Evolutionary conservation across 2,888 invertebrate species (phyloP).

Genomic region (Cerastoderma edule): DNA sequence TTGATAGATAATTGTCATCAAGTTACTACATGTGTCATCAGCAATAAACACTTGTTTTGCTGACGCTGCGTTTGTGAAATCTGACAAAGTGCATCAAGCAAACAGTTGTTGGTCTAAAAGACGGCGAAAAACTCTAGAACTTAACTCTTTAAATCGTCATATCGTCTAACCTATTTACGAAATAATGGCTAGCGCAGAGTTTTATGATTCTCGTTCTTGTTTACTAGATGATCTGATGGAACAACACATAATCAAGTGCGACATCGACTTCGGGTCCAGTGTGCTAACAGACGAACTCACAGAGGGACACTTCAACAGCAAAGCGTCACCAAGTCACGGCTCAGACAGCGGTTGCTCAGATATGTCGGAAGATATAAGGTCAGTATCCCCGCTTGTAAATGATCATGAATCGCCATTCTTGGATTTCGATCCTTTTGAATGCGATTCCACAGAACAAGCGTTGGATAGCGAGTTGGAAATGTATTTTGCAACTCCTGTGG

Average conservation of each 20-base stretch:
- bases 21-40: too few relatives aligned
- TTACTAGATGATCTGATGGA: slow-evolving; percentile 68
- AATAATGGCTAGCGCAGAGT: background rate
- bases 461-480: slow-evolving; percentile 35
- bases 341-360: slow-evolving; percentile 76
- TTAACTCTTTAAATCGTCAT: too few relatives aligned
- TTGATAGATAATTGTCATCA: too few relatives aligned
- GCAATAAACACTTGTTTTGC: too few relatives aligned
- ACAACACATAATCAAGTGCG: slow-evolving; percentile 41
- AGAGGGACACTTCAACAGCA: slow-evolving; percentile 15
- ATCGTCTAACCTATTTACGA: too few relatives aligned
- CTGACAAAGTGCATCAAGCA: too few relatives aligned
- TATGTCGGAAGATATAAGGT: slow-evolving; percentile 48
- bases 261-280: slow-evolving; percentile 53
- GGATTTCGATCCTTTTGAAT: slow-evolving; percentile 25
- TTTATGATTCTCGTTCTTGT: slow-evolving; percentile 56
- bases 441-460: slow-evolving; percentile 18
- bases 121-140: too few relatives aligned
- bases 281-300: background rate
- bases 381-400: slow-evolving; percentile 60
- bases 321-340: slow-evolving; percentile 73
- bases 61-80: too few relatives aligned
- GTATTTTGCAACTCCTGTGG: slow-evolving; percentile 31
- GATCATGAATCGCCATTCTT: slow-evolving; percentile 22
- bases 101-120: too few relatives aligned